Evolutionary conservation across 2,797 vertebrate genomes (phyloP), one percentile per base, ranked within the genome.

Genomic region (Mycteria americana): DNA sequence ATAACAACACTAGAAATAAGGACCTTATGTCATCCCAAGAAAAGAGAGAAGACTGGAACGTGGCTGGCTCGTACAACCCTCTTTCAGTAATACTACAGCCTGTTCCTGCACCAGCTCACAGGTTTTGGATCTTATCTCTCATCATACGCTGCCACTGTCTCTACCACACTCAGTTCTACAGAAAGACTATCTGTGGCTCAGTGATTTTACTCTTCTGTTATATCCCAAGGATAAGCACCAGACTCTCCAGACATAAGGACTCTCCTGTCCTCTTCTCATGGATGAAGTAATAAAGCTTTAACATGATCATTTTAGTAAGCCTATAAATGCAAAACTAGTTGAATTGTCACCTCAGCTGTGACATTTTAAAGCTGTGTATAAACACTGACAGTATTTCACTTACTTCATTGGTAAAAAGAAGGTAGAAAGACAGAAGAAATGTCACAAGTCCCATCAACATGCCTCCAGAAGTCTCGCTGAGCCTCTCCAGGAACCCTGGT

Each of bases 381-480:
- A 87, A 76, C 39, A 74, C 21, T 33, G 31, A n/a, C 2, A 27
- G 4, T 6, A 51, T 11, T 50, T 57, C 31, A 88, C 86, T 95
- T 96, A 98, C 99, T 99, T 99, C 99, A 73, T 99, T 99, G 81
- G 98, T 99, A 95, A 99, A 99, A 88, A 99, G 98, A 76, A 99
- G 62, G 79, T 99, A 99, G 93, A 99, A 98, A 11, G 99, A 99
- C 23, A 99, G 95, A 63, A 98, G 97, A 93, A 99, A 99, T 27
- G 99, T 95, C 54, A 97, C 96, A 2, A 99, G 93, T 13, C 99
- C 99, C 57, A 99, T 73, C 45, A 99, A 74, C 96, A 99, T 98
- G 45, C 99, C 99, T 18, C 98, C 99, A 19, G 98, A 98, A 9
- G 99, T 99, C 84, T 99, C 98, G 13, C 99, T 98, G 46, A 99